phyloP scores from a whole-genome alignment of 2,888 invertebrate genomes.

The Archaeoteleia sp. region DNA sequence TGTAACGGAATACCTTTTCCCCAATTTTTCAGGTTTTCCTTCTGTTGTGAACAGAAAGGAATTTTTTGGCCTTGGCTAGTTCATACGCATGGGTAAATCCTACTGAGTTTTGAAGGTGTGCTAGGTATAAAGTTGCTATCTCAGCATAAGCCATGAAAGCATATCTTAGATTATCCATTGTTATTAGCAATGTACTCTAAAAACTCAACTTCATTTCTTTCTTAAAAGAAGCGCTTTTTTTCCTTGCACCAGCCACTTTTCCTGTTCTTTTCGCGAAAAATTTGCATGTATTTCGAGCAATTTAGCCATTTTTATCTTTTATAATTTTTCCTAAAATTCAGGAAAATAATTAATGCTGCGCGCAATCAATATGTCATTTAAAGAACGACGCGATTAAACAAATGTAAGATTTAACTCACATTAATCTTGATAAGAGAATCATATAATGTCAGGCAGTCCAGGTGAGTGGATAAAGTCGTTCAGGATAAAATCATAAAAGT shows the following conservation, averaged over 20 bases:
- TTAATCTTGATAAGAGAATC: no score
- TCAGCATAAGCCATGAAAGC: no score
- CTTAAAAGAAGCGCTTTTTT: background rate
- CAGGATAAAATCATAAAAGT: slow-evolving; percentile 1
- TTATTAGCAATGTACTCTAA: background rate
- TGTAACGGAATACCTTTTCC: no score
- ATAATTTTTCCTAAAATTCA: background rate
- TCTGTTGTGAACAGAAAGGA: no score
- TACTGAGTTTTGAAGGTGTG: no score
- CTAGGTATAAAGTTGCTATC: no score
- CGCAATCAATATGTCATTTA: background rate
- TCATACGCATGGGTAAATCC: no score
- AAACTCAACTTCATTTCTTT: background rate
- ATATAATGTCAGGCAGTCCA: background rate
- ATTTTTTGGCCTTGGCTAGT: no score
- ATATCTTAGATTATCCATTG: background rate
- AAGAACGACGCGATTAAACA: background rate
- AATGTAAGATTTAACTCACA: background rate
- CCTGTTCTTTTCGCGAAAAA: background rate
- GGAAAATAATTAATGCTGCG: background rate
- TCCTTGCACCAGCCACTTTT: background rate
- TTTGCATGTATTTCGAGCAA: no score
- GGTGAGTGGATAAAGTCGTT: background rate
- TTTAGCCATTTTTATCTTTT: no score
- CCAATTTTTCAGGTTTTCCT: no score